phyloP scores from a whole-genome alignment of 2,888 invertebrate species.

The Tillus elongatus region DNA sequence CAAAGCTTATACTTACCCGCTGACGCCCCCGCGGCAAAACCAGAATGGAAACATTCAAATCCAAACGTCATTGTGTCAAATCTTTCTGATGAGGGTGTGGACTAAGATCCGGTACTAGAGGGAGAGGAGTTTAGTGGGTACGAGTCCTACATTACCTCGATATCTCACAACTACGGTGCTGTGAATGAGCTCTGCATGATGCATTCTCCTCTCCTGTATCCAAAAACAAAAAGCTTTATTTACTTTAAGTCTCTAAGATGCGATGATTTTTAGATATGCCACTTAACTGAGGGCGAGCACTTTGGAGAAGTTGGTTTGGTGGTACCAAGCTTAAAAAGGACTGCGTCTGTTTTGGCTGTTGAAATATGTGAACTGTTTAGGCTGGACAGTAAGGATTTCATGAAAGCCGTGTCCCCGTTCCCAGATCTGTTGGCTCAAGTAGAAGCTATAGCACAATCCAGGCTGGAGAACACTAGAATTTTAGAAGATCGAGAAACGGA shows the following conservation, averaged over 20 bases:
- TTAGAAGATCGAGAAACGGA: conserved; percentile 40
- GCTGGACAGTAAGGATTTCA: conserved; percentile 38
- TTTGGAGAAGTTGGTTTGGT: conserved; percentile 46
- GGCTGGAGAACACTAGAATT: conserved; percentile 45
- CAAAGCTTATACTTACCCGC: too few relatives aligned
- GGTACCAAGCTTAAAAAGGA: conserved; percentile 32
- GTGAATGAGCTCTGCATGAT: too few relatives aligned
- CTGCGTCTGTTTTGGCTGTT: conserved; percentile 39
- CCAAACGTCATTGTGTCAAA: too few relatives aligned
- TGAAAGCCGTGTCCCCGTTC: conserved; percentile 40
- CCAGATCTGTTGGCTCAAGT: conserved; percentile 43
- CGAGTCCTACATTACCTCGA: too few relatives aligned
- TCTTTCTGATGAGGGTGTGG: too few relatives aligned
- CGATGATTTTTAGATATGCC: conserved; percentile 38
- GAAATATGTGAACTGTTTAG: conserved; percentile 41
- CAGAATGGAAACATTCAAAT: too few relatives aligned
- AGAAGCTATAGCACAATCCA: conserved; percentile 41
- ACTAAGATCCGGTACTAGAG: too few relatives aligned
- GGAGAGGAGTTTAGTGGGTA: too few relatives aligned
- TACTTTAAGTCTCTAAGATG: neutral
- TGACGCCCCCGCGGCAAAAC: too few relatives aligned
- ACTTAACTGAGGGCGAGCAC: conserved; percentile 50
- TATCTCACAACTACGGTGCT: too few relatives aligned
- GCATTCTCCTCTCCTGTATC: too few relatives aligned
- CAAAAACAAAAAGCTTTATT: neutral